phyloP scores from a whole-genome alignment of 2,888 invertebrate species.

The Gymnocheta viridis region DNA sequence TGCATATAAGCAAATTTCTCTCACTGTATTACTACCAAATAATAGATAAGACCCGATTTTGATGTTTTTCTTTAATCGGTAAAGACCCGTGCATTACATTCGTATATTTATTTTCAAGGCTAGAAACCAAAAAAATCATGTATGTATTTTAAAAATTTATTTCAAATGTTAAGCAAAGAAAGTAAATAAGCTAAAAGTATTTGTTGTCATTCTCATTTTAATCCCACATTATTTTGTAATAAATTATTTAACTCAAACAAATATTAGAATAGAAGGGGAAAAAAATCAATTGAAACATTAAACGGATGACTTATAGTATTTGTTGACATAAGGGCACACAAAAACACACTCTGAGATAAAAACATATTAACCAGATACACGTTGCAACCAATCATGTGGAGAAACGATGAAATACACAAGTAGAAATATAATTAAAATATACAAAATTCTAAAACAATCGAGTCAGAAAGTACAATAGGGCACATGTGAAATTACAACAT shows the following conservation, averaged over 20 bases:
- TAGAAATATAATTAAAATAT: neutral
- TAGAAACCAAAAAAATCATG: neutral
- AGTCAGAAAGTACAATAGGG: conserved; percentile 7
- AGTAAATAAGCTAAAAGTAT: neutral
- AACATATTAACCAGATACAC: conserved; percentile 20
- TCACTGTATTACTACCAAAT: neutral
- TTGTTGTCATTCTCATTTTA: neutral
- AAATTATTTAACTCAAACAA: conserved; percentile 16
- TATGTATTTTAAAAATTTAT: neutral
- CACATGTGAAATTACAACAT: conserved; percentile 19
- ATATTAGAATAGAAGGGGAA: neutral
- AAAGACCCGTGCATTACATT: neutral
- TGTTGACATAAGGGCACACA: conserved; percentile 38
- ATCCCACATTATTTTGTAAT: conserved; percentile 2
- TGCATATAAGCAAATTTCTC: neutral
- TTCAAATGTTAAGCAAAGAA: neutral
- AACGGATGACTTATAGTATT: conserved; percentile 56
- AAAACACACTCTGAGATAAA: neutral
- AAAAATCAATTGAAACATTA: conserved; percentile 45
- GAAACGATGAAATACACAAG: neutral
- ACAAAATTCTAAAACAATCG: conserved; percentile 30
- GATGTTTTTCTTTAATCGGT: neutral
- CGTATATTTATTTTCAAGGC: neutral
- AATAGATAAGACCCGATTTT: neutral
- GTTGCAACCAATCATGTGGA: conserved; percentile 5